These are phyloP conservation scores for Hylomyscus alleni DNA, from an alignment of 2,797 vertebrate species.

Conservation along the genomic window DNA sequence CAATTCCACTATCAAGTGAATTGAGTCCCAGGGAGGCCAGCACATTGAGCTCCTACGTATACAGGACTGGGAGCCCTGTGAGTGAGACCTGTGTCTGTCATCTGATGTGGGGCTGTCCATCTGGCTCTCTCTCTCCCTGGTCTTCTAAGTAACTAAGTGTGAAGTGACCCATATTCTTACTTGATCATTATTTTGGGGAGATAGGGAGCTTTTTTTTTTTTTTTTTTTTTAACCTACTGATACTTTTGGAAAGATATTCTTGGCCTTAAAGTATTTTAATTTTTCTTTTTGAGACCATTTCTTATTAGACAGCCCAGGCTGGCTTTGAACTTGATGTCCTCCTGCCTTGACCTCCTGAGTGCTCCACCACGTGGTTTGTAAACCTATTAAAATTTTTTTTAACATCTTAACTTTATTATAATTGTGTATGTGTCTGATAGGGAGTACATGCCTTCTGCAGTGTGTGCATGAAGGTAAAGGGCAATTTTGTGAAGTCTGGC, in stretches of 20 bases:
- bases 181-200: neutral
- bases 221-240: neutral
- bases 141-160: neutral
- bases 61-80: neutral
- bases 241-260: neutral
- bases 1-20: neutral
- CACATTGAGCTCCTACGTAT: neutral
- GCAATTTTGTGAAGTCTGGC: no score
- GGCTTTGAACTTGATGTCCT: neutral
- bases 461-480: neutral
- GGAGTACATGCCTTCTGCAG: neutral
- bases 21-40: neutral
- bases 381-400: neutral
- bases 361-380: neutral
- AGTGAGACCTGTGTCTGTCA: neutral
- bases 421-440: neutral
- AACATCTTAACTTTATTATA: neutral
- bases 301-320: neutral
- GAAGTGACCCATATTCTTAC: neutral
- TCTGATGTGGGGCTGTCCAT: neutral
- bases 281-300: neutral
- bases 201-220: neutral
- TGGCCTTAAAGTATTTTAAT: constrained; percentile 52
- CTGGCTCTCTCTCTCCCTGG: neutral
- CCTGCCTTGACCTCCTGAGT: neutral